A percentile compares a stretch with the other conserved stretches of the same genome.
These are phyloP conservation scores for Apotomis turbidana DNA, from an alignment of 2,888 invertebrate genomes.

Conservation along the genomic window DNA sequence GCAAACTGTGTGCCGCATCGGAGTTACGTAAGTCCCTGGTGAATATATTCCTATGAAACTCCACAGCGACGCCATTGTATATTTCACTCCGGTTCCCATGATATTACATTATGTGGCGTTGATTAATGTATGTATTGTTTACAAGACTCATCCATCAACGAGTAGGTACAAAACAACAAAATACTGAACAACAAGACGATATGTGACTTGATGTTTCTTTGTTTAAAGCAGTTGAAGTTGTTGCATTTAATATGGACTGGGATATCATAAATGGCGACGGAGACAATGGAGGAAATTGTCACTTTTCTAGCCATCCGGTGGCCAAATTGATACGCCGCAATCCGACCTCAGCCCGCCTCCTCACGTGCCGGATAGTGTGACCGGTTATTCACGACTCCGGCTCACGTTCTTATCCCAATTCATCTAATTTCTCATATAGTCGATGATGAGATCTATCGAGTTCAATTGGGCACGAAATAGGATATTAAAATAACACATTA, in stretches of 20 bases:
- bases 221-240: slow-evolving; percentile 15
- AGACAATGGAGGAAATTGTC: slow-evolving; percentile 63
- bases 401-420: slow-evolving; percentile 45
- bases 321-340: slow-evolving; percentile 61
- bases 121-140: slow-evolving; percentile 47
- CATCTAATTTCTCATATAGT: slow-evolving; percentile 36
- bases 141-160: slow-evolving; percentile 43
- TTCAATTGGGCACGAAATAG: slow-evolving; percentile 33
- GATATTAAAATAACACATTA: slow-evolving; percentile 35
- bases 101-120: slow-evolving; percentile 40
- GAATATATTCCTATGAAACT: slow-evolving; percentile 29
- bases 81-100: slow-evolving; percentile 38
- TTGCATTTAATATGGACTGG: slow-evolving; percentile 30
- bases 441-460: slow-evolving; percentile 35
- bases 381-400: slow-evolving; percentile 43
- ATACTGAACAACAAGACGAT: slow-evolving; percentile 30
- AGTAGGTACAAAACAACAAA: slow-evolving; percentile 22
- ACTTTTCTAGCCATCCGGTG: slow-evolving; percentile 66
- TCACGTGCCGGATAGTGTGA: slow-evolving; percentile 51
- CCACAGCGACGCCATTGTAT: slow-evolving; percentile 58
- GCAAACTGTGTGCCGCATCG: slow-evolving; percentile 7
- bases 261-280: slow-evolving; percentile 32
- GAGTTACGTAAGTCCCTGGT: slow-evolving; percentile 24
- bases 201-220: slow-evolving; percentile 19
- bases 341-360: slow-evolving; percentile 53